Evolutionary conservation across 53 echinoderm and acorn worm genomes (phyloP).

Genomic region (Echinarachnius parma): DNA sequence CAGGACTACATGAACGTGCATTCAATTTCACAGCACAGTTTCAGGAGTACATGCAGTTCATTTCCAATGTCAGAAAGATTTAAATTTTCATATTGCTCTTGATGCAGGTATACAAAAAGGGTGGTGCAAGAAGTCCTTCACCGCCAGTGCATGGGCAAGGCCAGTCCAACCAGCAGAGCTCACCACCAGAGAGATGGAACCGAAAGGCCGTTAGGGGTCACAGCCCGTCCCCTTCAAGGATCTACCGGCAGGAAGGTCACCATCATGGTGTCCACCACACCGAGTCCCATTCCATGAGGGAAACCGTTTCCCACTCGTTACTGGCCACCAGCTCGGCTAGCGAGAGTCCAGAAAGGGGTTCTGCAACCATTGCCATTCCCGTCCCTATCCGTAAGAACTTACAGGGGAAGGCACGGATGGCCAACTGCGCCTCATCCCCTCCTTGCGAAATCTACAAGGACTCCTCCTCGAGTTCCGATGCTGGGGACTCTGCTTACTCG

Average conservation of each 20-base stretch:
- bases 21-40: too few relatives aligned
- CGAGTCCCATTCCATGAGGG: background rate
- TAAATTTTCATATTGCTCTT: background rate
- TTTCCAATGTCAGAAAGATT: too few relatives aligned
- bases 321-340: too few relatives aligned
- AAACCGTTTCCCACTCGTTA: too few relatives aligned
- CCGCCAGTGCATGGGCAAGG: too few relatives aligned
- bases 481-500: background rate
- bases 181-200: constrained; percentile 49
- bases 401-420: constrained; percentile 13
- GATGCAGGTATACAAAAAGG: constrained; percentile 24
- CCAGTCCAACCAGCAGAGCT: background rate
- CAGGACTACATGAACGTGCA: too few relatives aligned
- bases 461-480: constrained; percentile 17
- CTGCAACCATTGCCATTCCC: constrained; percentile 36
- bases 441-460: constrained; percentile 22
- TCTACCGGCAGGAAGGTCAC: constrained; percentile 9
- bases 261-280: too few relatives aligned
- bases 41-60: too few relatives aligned
- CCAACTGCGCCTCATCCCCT: constrained; percentile 39
- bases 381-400: constrained; percentile 18
- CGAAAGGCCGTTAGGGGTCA: constrained; percentile 54
- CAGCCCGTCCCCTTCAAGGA: constrained; percentile 44
- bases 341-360: constrained; percentile 9
- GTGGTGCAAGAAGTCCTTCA: constrained; percentile 22